phyloP scores from a whole-genome alignment of 2,797 vertebrate species.

The Trachops cirrhosus region DNA sequence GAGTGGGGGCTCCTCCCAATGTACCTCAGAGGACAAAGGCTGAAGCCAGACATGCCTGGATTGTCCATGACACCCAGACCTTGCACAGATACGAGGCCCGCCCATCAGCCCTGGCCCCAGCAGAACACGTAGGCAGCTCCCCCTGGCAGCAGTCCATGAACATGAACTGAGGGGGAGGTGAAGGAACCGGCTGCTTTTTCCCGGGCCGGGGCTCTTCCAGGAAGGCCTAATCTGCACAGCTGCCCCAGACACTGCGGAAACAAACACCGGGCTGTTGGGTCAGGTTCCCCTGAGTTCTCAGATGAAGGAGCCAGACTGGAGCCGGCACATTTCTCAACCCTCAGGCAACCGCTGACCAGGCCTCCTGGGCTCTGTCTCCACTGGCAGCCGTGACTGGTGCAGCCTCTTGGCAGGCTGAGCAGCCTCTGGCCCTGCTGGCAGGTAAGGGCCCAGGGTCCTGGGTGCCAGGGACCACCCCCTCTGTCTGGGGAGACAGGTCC shows the following conservation, averaged over 20 bases:
- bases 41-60: neutral
- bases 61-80: neutral
- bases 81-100: neutral
- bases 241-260: constrained; percentile 37
- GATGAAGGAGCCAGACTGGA: constrained; percentile 3
- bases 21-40: neutral
- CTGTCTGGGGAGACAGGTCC: constrained; percentile 63
- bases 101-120: neutral
- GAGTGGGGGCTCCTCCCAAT: neutral
- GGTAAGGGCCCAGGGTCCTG: constrained; percentile 29
- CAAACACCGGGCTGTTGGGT: constrained; percentile 40
- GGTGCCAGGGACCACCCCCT: constrained; percentile 60
- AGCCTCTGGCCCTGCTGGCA: constrained; percentile 31
- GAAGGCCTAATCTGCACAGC: neutral
- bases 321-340: constrained; percentile 59
- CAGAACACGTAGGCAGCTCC: neutral
- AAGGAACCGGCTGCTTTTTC: neutral
- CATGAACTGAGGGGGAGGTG: neutral
- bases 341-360: constrained; percentile 55
- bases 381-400: neutral
- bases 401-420: constrained; percentile 29
- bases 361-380: constrained; percentile 57
- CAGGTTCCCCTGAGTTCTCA: constrained; percentile 39
- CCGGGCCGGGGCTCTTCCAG: neutral
- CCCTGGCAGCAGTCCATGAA: neutral